These are phyloP conservation scores for Caenorhabditis sp. DNA, from an alignment of 2,888 invertebrate genomes.

Conservation along the genomic window DNA sequence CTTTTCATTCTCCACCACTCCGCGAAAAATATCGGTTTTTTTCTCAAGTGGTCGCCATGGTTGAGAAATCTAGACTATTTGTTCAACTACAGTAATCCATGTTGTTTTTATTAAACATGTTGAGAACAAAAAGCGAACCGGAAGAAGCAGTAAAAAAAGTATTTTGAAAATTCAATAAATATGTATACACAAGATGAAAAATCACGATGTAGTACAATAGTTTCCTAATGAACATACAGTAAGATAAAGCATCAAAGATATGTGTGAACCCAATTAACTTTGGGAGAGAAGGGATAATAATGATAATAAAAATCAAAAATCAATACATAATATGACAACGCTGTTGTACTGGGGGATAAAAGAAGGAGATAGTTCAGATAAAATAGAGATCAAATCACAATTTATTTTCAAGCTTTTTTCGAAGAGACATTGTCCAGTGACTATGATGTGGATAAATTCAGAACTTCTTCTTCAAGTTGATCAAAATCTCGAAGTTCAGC, in stretches of 20 bases:
- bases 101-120: not conserved
- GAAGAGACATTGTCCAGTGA: not conserved
- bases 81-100: not conserved
- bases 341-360: slow-evolving; percentile 1
- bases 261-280: not conserved
- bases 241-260: not conserved
- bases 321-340: slow-evolving; percentile 18
- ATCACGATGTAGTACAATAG: not conserved
- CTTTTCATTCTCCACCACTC: not conserved
- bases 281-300: not conserved
- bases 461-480: slow-evolving; percentile 22
- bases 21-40: too few relatives aligned
- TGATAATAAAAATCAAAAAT: slow-evolving; percentile 18
- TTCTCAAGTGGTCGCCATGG: not conserved
- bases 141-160: slow-evolving; percentile 1
- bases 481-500: slow-evolving; percentile 13
- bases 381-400: slow-evolving; percentile 13
- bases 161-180: not conserved
- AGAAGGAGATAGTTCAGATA: not conserved
- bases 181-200: too few relatives aligned
- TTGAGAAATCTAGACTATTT: not conserved
- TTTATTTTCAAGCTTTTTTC: not conserved
- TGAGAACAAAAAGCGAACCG: slow-evolving; percentile 1
- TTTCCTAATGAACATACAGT: not conserved
- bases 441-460: slow-evolving; percentile 29